Base-by-base conservation (phyloP, 2,888 invertebrate species). In the Strigamia maritima region DNA sequence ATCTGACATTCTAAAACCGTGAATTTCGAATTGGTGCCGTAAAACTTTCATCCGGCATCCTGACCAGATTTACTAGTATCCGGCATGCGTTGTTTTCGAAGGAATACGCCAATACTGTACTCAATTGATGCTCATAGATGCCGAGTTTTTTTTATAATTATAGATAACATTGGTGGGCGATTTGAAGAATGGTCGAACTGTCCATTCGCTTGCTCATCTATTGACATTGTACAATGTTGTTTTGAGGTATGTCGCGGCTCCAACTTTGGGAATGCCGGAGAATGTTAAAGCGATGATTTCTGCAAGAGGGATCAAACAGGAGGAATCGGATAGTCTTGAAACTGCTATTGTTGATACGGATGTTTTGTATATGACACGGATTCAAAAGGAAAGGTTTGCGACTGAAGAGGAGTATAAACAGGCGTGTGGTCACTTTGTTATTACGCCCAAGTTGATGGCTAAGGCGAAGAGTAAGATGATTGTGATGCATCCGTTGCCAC, bases 351-450 rank as follows among this genome's bases (percentile, higher is more conserved):
- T 92, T 0, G 95, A 94, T 81, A 98, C 98, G 0, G 98, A 99
- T 87, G 98, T 99, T 0, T 88, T 99, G 38, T 99, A 99, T 85
- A 95, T 99, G 94, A 99, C 99, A 0, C 90, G 99, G 82, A 97
- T 99, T 83, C 99, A 99, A 86, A 90, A 92, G 75, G 99, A 99
- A 87, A 89, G 98, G 83, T 98, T 99, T 86, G 86, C 89, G 8
- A 91, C 90, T 44, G 89, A 92, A 83, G 92, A 92, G 81, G 95
- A 96, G 83, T 99, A 98, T 86, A 89, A 94, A 81, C 89, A 91
- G 94, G 92, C 91, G 28, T 93, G 94, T 83, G 97, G 97, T 0
- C 90, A 93, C 82, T 93, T 94, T 82, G 90, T 96, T 19, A 92
- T 99, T 12, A 99, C 97, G 1, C 97, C 98, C 0, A 93, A 97